Conservation (phyloP, 2,797 vertebrate species). For the Danio albolineatus region DNA sequence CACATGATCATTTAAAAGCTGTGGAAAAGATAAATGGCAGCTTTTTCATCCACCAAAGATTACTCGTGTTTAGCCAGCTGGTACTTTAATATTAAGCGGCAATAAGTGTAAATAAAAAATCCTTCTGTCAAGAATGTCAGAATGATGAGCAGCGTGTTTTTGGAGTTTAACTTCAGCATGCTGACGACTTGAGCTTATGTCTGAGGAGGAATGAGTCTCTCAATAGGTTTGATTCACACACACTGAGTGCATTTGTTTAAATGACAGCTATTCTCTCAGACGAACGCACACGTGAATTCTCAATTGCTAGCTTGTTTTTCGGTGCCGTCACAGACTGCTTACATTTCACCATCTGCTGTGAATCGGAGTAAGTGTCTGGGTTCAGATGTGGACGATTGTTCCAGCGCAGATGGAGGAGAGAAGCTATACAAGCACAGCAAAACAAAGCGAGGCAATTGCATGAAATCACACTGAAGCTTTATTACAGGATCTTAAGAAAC, state of each 20-base stretch:
- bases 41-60: conserved; percentile 12
- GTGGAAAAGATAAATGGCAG: not conserved
- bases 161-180: conserved; percentile 14
- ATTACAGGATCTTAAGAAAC: not conserved
- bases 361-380: conserved; percentile 48
- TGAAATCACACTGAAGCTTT: not conserved
- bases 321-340: conserved; percentile 53
- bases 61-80: conserved; percentile 29
- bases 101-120: conserved; percentile 16
- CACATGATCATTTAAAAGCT: not conserved
- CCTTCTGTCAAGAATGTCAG: conserved; percentile 5
- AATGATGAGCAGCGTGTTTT: conserved; percentile 10
- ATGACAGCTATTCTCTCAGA: not conserved
- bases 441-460: not conserved
- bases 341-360: conserved; percentile 61
- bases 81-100: not conserved
- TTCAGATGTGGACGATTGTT: conserved; percentile 44
- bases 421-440: not conserved
- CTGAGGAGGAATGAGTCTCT: conserved; percentile 18
- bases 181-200: conserved; percentile 35
- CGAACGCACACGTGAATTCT: conserved; percentile 41
- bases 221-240: not conserved
- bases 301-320: conserved; percentile 32
- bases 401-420: conserved; percentile 21
- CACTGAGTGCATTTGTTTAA: not conserved